Base-by-base conservation (phyloP, 1,140 invertebrate genomes). In the Arctopsyche grandis region DNA sequence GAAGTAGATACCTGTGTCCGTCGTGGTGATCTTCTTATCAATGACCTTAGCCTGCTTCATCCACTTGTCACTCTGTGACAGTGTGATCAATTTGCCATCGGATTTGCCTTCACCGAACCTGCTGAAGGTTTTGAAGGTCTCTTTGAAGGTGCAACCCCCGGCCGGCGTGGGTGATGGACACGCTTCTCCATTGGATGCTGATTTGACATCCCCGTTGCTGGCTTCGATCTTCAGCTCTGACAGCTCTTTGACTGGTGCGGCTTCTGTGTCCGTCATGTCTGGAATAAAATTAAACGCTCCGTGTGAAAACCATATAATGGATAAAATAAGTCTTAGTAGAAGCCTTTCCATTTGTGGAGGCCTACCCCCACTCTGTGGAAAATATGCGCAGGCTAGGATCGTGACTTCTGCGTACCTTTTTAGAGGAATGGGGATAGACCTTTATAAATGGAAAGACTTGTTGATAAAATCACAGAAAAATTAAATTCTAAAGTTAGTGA, bases 11-110 rank as follows among this genome's bases (percentile, higher is more conserved):
- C 90, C 92, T 0, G 92, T 93, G 83, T 93, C 92, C 3, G 91
- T 93, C 3, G 93, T 93, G 9, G 92, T 92, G 69, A 93, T 90
- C 77, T 90, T 91, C 84, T 93, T 93, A 82, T 93, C 92, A 70
- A 94, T 91, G 5, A 94, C 90, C 84, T 92, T 91, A 0, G 93
- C 93, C 83, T 94, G 93, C 84, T 94, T 94, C 88, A 94, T 91
- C 93, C 93, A 94, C 87, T 94, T 94, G 85, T 94, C 93, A 80
- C 90, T 91, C 84, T 94, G 92, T 0, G 90, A 89, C 12, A 93
- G 85, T 5, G 92, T 93, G 26, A 94, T 92, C 3, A 87, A 86
- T 84, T 90, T 92, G 10, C 93, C 93, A 80, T 92, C 91, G 10
- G 90, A 90, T 84, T 91, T 92, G 1, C 86, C 86, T 83, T 93